Evolutionary conservation across 2,113 vertebrate species (phyloP).

Genomic region (Stegastes partitus): DNA sequence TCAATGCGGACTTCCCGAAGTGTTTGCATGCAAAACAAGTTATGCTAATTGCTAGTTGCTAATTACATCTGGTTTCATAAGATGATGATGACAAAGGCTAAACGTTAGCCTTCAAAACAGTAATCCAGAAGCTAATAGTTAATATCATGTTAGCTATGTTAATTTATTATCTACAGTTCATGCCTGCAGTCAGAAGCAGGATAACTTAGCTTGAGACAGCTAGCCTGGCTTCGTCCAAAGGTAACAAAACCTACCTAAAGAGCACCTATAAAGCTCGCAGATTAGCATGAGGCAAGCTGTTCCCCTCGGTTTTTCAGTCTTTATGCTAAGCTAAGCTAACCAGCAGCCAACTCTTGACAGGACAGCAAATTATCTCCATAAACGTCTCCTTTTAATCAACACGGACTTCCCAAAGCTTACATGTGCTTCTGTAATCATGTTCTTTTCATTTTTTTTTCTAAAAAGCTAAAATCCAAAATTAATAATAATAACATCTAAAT

Average conservation of each 20-base stretch:
- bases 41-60: too few species aligned
- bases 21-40: too few species aligned
- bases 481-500: slow-evolving; percentile 32
- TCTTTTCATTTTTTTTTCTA: slow-evolving; percentile 62
- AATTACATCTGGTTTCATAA: too few species aligned
- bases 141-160: too few species aligned
- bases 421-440: slow-evolving; percentile 18
- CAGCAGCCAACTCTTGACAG: background rate
- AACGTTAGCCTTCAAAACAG: too few species aligned
- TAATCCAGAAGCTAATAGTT: too few species aligned
- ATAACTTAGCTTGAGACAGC: background rate
- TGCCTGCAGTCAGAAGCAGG: too few species aligned
- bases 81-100: too few species aligned
- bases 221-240: background rate
- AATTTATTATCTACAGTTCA: too few species aligned
- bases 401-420: slow-evolving; percentile 1
- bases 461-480: slow-evolving; percentile 48
- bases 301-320: background rate
- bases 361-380: slow-evolving; percentile 13
- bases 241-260: background rate
- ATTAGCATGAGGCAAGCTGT: background rate
- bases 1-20: background rate
- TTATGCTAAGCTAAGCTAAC: slow-evolving; percentile 26
- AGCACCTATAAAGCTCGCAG: background rate
- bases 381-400: slow-evolving; percentile 13